These are phyloP conservation scores for Hyperoplus immaculatus DNA, from an alignment of 2,797 vertebrate species.

Conservation along the genomic window DNA sequence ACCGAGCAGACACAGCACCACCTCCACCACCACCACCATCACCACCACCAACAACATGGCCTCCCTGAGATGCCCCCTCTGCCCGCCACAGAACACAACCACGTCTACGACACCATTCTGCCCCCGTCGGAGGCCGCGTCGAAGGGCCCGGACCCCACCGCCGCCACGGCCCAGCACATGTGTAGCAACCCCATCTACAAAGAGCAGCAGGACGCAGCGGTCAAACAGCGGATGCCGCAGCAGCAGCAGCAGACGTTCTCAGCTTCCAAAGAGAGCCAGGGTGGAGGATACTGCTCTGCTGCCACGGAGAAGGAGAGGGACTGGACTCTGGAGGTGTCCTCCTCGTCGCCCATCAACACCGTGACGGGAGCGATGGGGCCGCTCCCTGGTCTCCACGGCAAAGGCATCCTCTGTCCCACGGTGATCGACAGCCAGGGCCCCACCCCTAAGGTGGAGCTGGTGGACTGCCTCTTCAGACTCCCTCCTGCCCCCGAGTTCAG, in stretches of 20 bases:
- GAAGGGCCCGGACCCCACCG: constrained; percentile 44
- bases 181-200: constrained; percentile 94
- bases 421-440: constrained; percentile 90
- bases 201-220: constrained; percentile 86
- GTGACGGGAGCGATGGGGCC: constrained; percentile 88
- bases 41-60: constrained; percentile 73
- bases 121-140: constrained; percentile 47
- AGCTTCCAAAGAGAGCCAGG: constrained; percentile 79
- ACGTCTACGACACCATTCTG: constrained; percentile 94
- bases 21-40: constrained; percentile 72
- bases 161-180: constrained; percentile 88
- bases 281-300: constrained; percentile 89
- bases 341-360: constrained; percentile 92
- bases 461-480: constrained; percentile 96
- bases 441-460: constrained; percentile 88
- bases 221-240: constrained; percentile 69
- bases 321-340: constrained; percentile 92
- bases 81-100: constrained; percentile 79
- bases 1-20: constrained; percentile 87
- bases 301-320: constrained; percentile 91
- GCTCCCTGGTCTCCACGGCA: constrained; percentile 87
- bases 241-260: constrained; percentile 77
- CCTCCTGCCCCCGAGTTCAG: constrained; percentile 91
- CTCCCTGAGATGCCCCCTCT: constrained; percentile 91
- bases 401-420: constrained; percentile 91